Percentiles rank a stretch among this genome's conserved stretches.
phyloP scores from a whole-genome alignment of 2,888 invertebrate species.

The Drosophila emarginata region DNA sequence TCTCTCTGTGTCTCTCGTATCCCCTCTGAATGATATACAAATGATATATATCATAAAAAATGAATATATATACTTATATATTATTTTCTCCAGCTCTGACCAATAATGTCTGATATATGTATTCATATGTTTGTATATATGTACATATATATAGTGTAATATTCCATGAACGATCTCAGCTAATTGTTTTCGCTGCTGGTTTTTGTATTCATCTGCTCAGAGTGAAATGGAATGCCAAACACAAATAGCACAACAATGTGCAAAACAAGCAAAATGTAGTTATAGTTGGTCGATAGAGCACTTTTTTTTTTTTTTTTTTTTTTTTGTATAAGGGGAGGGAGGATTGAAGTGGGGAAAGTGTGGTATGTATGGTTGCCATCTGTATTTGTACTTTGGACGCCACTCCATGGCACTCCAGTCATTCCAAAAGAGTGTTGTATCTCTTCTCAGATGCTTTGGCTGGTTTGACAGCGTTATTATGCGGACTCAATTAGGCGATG shows the following conservation, averaged over 20 bases:
- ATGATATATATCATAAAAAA: conserved; percentile 31
- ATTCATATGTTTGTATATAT: not conserved
- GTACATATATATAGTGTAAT: not conserved
- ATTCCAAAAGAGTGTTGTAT: not conserved
- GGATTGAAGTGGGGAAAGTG: not conserved
- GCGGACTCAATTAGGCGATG: conserved; percentile 65
- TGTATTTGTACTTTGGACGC: conserved; percentile 39
- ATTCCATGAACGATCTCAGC: conserved; percentile 32
- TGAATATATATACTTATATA: not conserved
- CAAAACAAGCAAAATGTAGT: conserved; percentile 55
- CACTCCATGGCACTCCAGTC: conserved; percentile 11
- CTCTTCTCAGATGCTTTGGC: conserved; percentile 7
- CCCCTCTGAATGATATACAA: conserved; percentile 3
- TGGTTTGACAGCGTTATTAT: conserved; percentile 65
- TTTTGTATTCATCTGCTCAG: conserved; percentile 8
- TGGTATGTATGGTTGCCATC: conserved; percentile 49
- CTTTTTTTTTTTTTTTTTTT: too few species aligned
- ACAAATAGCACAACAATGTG: conserved; percentile 70
- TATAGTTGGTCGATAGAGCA: conserved; percentile 2
- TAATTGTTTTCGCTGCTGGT: conserved; percentile 52
- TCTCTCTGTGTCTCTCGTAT: not conserved
- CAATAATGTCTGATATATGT: too few species aligned
- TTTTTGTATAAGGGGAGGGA: not conserved
- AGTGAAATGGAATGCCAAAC: conserved; percentile 69
- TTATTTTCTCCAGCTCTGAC: not conserved